phyloP scores from a whole-genome alignment of 2,113 vertebrate species.

The Peromyscus maniculatus region DNA sequence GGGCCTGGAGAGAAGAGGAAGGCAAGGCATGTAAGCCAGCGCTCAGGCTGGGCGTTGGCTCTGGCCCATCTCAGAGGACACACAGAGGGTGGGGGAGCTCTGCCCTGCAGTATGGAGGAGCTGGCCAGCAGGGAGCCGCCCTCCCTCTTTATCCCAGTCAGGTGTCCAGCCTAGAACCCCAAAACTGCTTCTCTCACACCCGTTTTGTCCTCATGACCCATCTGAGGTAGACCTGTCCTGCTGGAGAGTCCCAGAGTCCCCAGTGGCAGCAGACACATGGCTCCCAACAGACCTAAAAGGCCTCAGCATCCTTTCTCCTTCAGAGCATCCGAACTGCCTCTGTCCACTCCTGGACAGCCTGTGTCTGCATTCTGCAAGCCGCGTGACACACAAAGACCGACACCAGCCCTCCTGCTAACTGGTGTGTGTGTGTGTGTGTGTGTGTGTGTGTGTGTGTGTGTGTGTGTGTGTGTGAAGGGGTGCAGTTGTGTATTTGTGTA shows the following conservation, averaged over 20 bases:
- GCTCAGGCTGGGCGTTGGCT: slow-evolving; percentile 56
- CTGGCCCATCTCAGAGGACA: slow-evolving; percentile 68
- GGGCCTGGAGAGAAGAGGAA: slow-evolving; percentile 79
- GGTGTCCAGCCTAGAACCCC: background rate
- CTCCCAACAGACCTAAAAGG: slow-evolving; percentile 27
- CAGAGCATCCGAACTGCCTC: slow-evolving; percentile 1
- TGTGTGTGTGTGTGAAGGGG: too few relatives aligned
- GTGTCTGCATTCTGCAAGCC: slow-evolving; percentile 45
- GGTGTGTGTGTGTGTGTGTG: background rate
- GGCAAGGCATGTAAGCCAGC: slow-evolving; percentile 75
- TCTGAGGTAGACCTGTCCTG: background rate
- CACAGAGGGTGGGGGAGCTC: slow-evolving; percentile 44
- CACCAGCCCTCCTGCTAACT: background rate
- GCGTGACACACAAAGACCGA: slow-evolving; percentile 49
- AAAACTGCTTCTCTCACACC: background rate
- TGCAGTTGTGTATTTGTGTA: background rate
- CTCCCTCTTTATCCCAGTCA: background rate
- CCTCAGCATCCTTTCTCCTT: slow-evolving; percentile 22
- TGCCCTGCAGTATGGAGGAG: slow-evolving; percentile 50
- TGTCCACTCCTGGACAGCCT: background rate
- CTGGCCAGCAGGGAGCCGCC: slow-evolving; percentile 15
- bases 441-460: background rate
- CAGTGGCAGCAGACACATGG: background rate
- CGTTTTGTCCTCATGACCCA: background rate
- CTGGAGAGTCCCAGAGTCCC: slow-evolving; percentile 12